A percentile compares a stretch with the other conserved stretches of the same genome.
phyloP scores from a whole-genome alignment of 2,797 vertebrate genomes.

The Typhlichthys eigenmanni region DNA sequence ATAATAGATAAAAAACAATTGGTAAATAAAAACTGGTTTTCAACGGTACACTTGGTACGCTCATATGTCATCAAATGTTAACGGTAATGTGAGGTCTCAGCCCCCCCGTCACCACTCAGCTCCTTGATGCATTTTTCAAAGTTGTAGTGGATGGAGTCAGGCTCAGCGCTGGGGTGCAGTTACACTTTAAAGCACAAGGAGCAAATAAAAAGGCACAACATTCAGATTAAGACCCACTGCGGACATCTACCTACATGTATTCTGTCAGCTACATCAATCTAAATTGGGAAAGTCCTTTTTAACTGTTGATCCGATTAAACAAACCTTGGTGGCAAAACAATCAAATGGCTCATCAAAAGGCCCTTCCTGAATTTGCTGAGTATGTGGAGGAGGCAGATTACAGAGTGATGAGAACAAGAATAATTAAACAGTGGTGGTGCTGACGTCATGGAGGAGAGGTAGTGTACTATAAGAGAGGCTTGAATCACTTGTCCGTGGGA shows the following conservation, averaged over 20 bases:
- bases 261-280: constrained; percentile 19
- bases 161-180: no score
- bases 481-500: constrained; percentile 22
- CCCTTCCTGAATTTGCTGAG: constrained; percentile 80
- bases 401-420: constrained; percentile 43
- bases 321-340: constrained; percentile 86
- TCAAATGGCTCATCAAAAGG: constrained; percentile 83
- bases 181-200: neutral
- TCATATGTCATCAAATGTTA: no score
- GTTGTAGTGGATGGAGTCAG: no score
- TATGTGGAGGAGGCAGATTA: constrained; percentile 51
- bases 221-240: constrained; percentile 8
- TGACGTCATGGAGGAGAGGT: constrained; percentile 27
- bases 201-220: neutral
- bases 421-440: constrained; percentile 20
- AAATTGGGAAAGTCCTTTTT: constrained; percentile 6
- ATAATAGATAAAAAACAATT: no score
- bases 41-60: no score
- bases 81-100: no score
- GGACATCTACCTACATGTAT: neutral
- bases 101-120: no score
- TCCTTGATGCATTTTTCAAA: no score
- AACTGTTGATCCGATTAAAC: constrained; percentile 56
- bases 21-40: no score
- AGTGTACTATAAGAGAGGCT: neutral